Conservation (phyloP, 2,888 invertebrate genomes). For the Microplitis deprimator region DNA sequence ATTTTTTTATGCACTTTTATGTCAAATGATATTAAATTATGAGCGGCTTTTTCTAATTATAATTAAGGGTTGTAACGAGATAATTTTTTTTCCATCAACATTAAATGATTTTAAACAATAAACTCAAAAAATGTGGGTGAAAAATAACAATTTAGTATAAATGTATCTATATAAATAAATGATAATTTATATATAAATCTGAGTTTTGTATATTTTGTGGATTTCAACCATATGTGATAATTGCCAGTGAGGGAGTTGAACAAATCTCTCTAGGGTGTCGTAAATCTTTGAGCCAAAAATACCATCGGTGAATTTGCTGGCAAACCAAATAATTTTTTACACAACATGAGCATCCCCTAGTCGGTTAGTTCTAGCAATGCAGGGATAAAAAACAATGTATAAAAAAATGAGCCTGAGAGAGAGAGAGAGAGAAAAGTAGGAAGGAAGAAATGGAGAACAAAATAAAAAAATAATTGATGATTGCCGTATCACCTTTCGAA, state of each 20-base stretch:
- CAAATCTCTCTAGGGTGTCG: slow-evolving; percentile 16
- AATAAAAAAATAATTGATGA: slow-evolving; percentile 27
- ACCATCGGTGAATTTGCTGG: slow-evolving; percentile 9
- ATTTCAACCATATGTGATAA: slow-evolving; percentile 21
- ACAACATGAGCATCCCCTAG: slow-evolving; percentile 8
- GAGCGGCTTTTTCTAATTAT: no score
- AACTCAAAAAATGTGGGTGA: no score
- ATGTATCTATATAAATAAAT: not conserved
- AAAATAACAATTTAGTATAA: no score
- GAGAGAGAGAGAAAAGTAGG: no score
- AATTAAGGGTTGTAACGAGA: no score
- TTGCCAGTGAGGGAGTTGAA: slow-evolving; percentile 8
- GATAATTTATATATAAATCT: not conserved
- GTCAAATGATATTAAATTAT: no score
- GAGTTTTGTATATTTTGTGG: not conserved
- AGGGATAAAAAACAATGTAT: not conserved
- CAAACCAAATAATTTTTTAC: slow-evolving; percentile 30
- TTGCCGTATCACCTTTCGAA: slow-evolving; percentile 16
- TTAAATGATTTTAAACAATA: no score
- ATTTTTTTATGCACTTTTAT: no score
- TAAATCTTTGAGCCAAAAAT: slow-evolving; percentile 20
- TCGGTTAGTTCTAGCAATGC: not conserved
- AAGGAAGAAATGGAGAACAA: no score
- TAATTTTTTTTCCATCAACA: no score
- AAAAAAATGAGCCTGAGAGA: not conserved